phyloP scores from a whole-genome alignment of 2,888 invertebrate genomes.

The Caenorhabditis sp. region DNA sequence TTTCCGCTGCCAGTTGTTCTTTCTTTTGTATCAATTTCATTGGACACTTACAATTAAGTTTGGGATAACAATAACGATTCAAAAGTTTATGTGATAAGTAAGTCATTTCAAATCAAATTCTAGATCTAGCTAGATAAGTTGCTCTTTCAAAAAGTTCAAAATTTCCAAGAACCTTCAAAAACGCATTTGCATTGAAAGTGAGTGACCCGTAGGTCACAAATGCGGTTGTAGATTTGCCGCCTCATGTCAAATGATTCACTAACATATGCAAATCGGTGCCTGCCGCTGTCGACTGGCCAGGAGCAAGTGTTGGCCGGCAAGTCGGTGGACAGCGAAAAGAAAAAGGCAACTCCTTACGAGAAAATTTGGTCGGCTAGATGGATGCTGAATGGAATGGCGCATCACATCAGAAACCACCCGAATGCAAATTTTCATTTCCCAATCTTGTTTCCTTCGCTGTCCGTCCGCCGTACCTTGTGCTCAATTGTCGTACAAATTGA shows the following conservation, averaged over 20 bases:
- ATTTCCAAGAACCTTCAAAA: too few relatives aligned
- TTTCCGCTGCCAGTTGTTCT: conserved; percentile 15
- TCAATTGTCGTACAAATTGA: background rate
- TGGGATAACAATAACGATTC: too few relatives aligned
- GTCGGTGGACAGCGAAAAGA: conserved; percentile 8
- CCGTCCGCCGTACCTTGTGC: background rate
- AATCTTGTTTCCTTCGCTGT: conserved; percentile 15
- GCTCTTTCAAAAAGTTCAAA: too few relatives aligned
- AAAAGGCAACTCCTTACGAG: conserved; percentile 50
- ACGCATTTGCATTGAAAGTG: too few relatives aligned
- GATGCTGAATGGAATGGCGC: too few relatives aligned
- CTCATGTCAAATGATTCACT: conserved; percentile 58
- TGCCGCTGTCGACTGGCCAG: background rate
- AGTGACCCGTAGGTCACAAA: conserved; percentile 2
- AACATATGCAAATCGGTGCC: conserved; percentile 64
- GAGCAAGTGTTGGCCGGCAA: background rate
- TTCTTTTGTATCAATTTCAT: background rate
- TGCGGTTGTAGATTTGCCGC: conserved; percentile 23
- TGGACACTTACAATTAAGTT: too few relatives aligned
- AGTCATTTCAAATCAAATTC: too few relatives aligned
- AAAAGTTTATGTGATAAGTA: too few relatives aligned
- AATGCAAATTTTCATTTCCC: conserved; percentile 23
- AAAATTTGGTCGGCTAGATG: conserved; percentile 32
- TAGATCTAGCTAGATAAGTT: too few relatives aligned
- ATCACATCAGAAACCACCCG: conserved; percentile 52